These are phyloP conservation scores for Neomonachus schauinslandi DNA, from an alignment of 2,113 vertebrate species.

Conservation along the genomic window DNA sequence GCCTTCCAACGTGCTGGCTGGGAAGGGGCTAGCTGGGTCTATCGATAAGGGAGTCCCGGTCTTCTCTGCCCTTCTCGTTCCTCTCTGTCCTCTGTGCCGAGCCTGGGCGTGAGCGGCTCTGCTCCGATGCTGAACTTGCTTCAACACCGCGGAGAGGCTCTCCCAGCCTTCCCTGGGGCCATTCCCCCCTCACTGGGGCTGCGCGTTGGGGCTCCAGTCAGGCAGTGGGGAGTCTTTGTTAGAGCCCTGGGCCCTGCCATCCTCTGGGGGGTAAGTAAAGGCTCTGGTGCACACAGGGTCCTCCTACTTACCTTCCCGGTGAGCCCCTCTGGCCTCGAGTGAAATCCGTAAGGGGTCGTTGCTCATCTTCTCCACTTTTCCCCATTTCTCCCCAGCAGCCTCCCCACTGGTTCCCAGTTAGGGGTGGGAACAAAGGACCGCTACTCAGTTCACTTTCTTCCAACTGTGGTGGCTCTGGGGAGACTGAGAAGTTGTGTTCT, in stretches of 20 bases:
- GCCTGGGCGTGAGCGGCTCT: background rate
- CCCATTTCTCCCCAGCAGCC: background rate
- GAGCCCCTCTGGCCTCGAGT: background rate
- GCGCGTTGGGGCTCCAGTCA: background rate
- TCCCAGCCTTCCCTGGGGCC: background rate
- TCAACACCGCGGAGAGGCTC: background rate
- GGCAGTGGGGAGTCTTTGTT: constrained; percentile 15
- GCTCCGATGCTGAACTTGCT: background rate
- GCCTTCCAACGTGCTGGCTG: background rate
- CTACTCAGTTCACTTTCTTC: background rate
- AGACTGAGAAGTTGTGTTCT: background rate
- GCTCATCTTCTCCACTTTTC: background rate
- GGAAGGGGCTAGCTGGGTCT: background rate
- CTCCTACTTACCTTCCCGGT: constrained; percentile 34
- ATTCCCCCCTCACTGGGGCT: background rate
- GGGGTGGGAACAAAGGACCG: background rate
- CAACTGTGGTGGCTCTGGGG: background rate
- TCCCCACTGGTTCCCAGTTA: background rate
- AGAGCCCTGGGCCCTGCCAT: background rate
- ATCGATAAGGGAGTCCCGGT: background rate
- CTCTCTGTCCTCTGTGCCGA: too few species aligned
- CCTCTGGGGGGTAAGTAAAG: constrained; percentile 53
- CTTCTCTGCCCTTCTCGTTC: background rate
- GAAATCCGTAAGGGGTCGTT: background rate
- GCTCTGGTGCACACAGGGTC: background rate